A percentile compares a stretch with the other conserved stretches of the same genome.
phyloP scores from a whole-genome alignment of 2,888 invertebrate species.

The Melipona bicolor region DNA sequence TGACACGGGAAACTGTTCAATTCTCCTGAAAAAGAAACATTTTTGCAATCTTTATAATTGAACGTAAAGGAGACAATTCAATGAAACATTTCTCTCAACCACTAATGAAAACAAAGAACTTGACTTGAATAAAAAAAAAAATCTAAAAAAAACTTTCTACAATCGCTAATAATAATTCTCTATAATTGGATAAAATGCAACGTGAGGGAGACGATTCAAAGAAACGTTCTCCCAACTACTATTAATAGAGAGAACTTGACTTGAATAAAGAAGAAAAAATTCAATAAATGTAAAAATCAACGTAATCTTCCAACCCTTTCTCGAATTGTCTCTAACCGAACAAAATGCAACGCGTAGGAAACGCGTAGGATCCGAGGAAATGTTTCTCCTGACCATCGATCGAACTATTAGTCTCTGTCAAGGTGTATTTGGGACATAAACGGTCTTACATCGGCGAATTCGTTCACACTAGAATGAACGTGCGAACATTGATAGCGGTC shows the following conservation, averaged over 20 bases:
- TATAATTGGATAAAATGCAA: too few relatives aligned
- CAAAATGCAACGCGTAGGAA: neutral
- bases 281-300: too few relatives aligned
- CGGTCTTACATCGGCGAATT: neutral
- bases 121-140: too few relatives aligned
- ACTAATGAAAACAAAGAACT: too few relatives aligned
- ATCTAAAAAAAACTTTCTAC: too few relatives aligned
- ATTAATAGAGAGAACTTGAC: too few relatives aligned
- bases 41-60: neutral
- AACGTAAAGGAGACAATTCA: neutral
- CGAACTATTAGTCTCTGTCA: neutral
- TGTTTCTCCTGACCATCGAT: neutral
- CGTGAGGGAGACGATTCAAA: too few relatives aligned
- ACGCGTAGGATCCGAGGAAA: neutral
- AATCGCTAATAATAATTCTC: too few relatives aligned
- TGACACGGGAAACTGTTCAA: neutral
- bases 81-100: neutral
- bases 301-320: too few relatives aligned
- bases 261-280: too few relatives aligned
- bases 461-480: neutral
- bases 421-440: neutral
- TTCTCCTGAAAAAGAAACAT: neutral
- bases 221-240: too few relatives aligned
- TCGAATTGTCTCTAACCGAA: neutral
- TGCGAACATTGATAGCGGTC: conserved; percentile 11